Conservation (phyloP, 2,888 invertebrate species). For the Julus scandinavius region DNA sequence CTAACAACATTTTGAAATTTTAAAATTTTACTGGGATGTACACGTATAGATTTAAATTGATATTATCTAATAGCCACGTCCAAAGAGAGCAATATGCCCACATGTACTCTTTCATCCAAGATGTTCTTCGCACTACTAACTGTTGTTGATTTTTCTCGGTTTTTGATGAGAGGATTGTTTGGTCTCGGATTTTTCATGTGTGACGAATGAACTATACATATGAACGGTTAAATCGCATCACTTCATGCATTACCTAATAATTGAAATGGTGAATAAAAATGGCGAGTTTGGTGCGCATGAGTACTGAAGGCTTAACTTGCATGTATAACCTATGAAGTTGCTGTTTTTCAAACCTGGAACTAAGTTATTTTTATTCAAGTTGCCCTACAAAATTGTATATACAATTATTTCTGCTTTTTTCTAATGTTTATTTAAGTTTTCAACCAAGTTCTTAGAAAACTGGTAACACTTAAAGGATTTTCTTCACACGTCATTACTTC, state of each 20-base stretch:
- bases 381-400: not conserved
- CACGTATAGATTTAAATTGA: not conserved
- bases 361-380: not conserved
- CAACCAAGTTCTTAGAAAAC: not conserved
- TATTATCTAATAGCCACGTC: not conserved
- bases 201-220: constrained; percentile 25
- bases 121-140: not conserved
- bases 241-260: constrained; percentile 20
- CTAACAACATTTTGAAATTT: not conserved
- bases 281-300: not conserved
- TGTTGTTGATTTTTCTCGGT: not conserved
- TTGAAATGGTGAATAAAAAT: not conserved
- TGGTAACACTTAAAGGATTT: not conserved
- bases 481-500: not conserved
- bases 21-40: not conserved
- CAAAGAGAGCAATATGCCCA: not conserved
- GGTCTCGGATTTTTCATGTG: not conserved
- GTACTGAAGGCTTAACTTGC: not conserved
- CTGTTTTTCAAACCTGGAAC: not conserved
- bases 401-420: not conserved
- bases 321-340: not conserved
- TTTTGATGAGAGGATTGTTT: constrained; percentile 2
- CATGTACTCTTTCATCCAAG: not conserved
- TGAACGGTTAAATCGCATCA: not conserved
- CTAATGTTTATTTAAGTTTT: not conserved